Evolutionary conservation across 2,113 vertebrate species (phyloP).

Genomic region (Raphicerus campestris): DNA sequence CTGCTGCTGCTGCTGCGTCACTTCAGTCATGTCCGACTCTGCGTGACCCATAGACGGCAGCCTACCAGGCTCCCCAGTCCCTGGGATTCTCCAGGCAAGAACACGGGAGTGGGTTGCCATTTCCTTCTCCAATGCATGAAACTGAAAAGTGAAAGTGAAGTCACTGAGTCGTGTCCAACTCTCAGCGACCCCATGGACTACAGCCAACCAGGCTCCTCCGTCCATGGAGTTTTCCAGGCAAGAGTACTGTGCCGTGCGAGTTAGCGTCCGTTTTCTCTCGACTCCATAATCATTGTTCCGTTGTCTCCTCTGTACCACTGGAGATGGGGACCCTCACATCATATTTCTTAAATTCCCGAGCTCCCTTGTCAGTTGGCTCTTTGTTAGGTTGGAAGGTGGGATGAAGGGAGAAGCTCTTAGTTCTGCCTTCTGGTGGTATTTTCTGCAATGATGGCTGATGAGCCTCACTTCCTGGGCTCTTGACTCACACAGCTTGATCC

Average conservation of each 20-base stretch:
- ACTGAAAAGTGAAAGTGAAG: no score
- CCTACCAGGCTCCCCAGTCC: no score
- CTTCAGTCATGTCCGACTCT: no score
- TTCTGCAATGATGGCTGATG: accelerated
- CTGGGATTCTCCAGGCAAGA: no score
- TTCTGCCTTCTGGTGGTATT: neutral
- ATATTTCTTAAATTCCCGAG: neutral
- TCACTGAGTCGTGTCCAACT: no score
- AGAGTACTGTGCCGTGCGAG: neutral
- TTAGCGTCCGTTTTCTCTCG: neutral
- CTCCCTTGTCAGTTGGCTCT: neutral
- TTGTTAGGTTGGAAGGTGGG: neutral
- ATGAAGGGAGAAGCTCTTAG: neutral
- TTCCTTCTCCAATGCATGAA: no score
- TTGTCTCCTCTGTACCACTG: neutral
- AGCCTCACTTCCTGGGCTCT: neutral
- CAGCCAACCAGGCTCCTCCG: no score
- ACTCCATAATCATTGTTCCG: neutral
- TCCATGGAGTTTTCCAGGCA: no score
- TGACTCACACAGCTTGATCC: neutral
- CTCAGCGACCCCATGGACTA: no score
- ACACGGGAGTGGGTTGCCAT: no score
- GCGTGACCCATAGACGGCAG: no score
- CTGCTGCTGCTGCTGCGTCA: no score
- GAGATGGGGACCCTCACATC: neutral